Conservation (phyloP, 2,888 invertebrate species). For the Dusona sp. region DNA sequence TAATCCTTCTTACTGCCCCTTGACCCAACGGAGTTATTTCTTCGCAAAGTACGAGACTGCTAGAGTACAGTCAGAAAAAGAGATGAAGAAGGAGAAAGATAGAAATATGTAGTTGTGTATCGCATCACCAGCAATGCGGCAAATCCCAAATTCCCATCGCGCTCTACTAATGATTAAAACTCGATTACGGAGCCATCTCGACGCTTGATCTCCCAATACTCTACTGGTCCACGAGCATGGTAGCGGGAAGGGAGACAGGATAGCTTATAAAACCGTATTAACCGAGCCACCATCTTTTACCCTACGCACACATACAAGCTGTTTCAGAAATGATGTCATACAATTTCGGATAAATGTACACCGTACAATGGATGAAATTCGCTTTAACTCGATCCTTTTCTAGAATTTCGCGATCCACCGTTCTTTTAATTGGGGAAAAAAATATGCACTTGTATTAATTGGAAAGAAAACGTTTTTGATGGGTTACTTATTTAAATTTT, state of each 20-base stretch:
- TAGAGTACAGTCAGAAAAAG: conserved; percentile 7
- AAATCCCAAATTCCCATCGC: conserved; percentile 69
- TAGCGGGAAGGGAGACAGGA: not conserved
- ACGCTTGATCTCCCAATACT: conserved; percentile 58
- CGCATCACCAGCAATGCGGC: conserved; percentile 66
- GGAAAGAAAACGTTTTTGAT: too few species aligned
- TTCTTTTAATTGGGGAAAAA: too few species aligned
- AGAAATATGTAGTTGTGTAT: conserved; percentile 26
- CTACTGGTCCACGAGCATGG: not conserved
- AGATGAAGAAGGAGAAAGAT: not conserved
- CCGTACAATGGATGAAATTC: not conserved
- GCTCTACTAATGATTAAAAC: conserved; percentile 68
- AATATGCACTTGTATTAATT: too few species aligned
- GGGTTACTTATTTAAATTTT: too few species aligned
- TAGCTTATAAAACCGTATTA: conserved; percentile 39
- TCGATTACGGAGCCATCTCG: conserved; percentile 62
- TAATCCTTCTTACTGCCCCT: conserved; percentile 38
- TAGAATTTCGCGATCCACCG: too few species aligned
- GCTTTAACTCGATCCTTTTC: not conserved
- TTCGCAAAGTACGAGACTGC: conserved; percentile 29
- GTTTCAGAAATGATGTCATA: not conserved
- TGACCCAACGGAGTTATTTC: conserved; percentile 48
- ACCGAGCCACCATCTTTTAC: conserved; percentile 10
- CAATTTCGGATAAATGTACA: not conserved
- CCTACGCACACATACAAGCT: not conserved